A percentile compares a stretch with the other conserved stretches of the same genome.
These are phyloP conservation scores for Trichonephila clavipes DNA, from an alignment of 1,140 invertebrate species.

Conservation along the genomic window DNA sequence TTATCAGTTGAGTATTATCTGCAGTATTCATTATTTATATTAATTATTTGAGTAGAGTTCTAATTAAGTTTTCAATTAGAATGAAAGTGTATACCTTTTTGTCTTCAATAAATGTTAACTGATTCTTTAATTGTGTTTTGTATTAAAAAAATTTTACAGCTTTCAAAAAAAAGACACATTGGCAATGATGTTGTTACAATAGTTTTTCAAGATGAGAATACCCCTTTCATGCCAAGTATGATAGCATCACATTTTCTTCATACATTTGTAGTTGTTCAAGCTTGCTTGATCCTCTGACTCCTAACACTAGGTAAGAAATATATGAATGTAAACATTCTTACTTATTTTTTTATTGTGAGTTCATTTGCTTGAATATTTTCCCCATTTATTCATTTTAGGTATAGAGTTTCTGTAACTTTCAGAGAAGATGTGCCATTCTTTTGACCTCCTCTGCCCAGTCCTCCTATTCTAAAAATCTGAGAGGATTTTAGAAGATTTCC, in stretches of 20 bases:
- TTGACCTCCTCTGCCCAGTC: conserved; percentile 93
- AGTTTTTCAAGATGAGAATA: conserved; percentile 98
- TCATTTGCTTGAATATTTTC: not conserved
- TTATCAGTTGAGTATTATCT: too few species aligned
- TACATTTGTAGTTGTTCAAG: conserved; percentile 97
- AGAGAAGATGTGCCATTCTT: conserved; percentile 98
- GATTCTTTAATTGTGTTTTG: not conserved
- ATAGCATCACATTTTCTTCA: conserved; percentile 99
- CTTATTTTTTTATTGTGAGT: not conserved
- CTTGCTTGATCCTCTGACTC: conserved; percentile 90
- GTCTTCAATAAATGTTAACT: too few species aligned
- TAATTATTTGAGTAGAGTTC: too few species aligned
- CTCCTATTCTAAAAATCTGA: conserved; percentile 90
- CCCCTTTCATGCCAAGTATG: conserved; percentile 98
- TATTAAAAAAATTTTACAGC: conserved; percentile 53
- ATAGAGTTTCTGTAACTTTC: conserved; percentile 96
- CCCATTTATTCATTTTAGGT: conserved; percentile 83
- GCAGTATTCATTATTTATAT: too few species aligned
- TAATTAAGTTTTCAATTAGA: too few species aligned
- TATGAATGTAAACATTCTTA: not conserved
- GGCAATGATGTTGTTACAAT: conserved; percentile 98
- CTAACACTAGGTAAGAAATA: conserved; percentile 88
- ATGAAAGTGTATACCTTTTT: too few species aligned
- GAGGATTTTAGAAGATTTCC: conserved; percentile 95
- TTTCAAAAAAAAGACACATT: conserved; percentile 78